Base-by-base conservation (phyloP, 2,888 invertebrate genomes). In the Sericinus montela region DNA sequence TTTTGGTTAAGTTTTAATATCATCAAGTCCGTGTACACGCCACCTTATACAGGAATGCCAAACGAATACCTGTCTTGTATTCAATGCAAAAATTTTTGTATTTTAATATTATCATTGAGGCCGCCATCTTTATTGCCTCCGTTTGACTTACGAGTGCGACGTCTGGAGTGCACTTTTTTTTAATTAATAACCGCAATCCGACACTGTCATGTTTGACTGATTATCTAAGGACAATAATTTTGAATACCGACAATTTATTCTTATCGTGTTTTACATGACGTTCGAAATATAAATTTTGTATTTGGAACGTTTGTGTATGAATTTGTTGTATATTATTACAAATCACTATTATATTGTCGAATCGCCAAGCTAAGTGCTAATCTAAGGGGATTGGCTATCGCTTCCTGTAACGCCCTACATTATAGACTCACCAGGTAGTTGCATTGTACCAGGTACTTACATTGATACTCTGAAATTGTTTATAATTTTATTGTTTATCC, bases 121-220 rank as follows among this genome's bases (percentile, higher is more conserved):
- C 42, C 45, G 50, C 53, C 56, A 59, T 56, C 48, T 55, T 58
- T 53, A 57, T 55, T 55, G 51, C 55, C 37, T 48, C 45, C 40
- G 45, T 51, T 48, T 57, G 57, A 57, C 45, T 57, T 55, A 59
- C 49, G 55, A 14, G 41, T 16, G 30, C 45, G 45, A 50, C 40
- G 35, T 25, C 23, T n/a, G n/a, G 25, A 2, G 11, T 13, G 28
- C 8, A n/a, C 4, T 19, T 19, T 19, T 19, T 41, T 45, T 45
- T 45, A 50, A 41, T 41, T 37, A 45, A 36, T 32, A 42, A 45
- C 40, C 40, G 29, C 44, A 15, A 49, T 16, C 28, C n/a, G 45
- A 36, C 40, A 36, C 35, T 40, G 50, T 45, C 45, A 45, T 41
- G 11, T 45, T 10, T 40, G 50, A 49, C 40, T 11, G 46, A 41